Base-by-base conservation (phyloP, 2,113 vertebrate species). In the Cryptotis parvus region DNA sequence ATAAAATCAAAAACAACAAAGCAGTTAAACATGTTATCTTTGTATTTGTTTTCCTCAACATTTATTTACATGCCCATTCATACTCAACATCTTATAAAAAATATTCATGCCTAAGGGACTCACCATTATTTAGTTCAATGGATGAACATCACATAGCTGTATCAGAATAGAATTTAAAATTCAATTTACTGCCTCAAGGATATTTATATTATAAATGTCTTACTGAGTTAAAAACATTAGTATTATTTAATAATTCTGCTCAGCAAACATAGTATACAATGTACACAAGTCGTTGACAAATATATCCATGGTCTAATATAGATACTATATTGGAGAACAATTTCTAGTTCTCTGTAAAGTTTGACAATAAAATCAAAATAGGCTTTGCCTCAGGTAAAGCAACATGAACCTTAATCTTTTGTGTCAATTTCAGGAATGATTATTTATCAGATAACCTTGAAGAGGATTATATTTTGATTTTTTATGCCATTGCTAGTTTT, bases 211-310 rank as follows among this genome's bases (percentile, higher is more conserved):
- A 84, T 29, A 43, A 26, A 27, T 91, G 6, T 3, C 35, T 35
- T n/a, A 33, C 9, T 93, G 33, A 84, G 33, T 84, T 94, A 83
- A 20, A 37, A 91, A 27, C 9, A 52, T 18, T 61, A 52, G 14
- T 94, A 82, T 69, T 89, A 66, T 93, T 95, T 97, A 96, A 92
- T 94, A 79, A 94, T 94, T 96, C 6, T 74, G 72, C 94, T 95
- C 84, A 91, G 76, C 49, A 90, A 95, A 88, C 1, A 0, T 37
- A 92, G 41, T 70, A 27, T n/a, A 90, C n/a, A 45, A 55, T 95
- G 96, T 92, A 84, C 43, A 91, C 68, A 77, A 89, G 65, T 78
- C 75, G 87, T 35, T 95, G 90, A 95, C 29, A 93, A 96, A 95
- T 91, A 88, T 1, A 85, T 69, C 84, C 49, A 69, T 74, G 80